Evolutionary conservation across 2,797 vertebrate species (phyloP).

Genomic region (Acipenser transmontanus): DNA sequence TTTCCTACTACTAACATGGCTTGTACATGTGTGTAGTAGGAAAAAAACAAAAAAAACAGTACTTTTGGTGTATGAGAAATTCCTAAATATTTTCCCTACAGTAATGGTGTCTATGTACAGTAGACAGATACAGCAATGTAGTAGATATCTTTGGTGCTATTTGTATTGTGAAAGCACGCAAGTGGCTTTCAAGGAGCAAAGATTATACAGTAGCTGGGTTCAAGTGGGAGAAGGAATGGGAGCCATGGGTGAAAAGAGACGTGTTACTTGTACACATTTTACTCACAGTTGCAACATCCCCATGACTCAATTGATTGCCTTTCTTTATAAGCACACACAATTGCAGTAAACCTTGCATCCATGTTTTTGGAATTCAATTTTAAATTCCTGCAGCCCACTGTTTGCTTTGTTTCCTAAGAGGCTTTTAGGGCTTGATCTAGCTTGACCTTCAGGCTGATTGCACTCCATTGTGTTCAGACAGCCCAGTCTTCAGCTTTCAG

Average conservation of each 20-base stretch:
- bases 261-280: neutral
- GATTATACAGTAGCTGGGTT: neutral
- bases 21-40: no score
- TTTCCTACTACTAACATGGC: no score
- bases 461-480: neutral
- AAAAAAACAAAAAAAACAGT: no score
- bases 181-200: slow-evolving; percentile 16
- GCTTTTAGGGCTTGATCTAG: neutral
- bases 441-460: neutral
- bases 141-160: neutral
- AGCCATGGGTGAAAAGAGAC: neutral
- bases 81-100: no score
- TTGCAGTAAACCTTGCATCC: neutral
- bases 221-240: no score
- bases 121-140: no score
- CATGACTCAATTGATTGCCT: neutral
- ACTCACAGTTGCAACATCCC: neutral
- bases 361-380: neutral
- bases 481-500: neutral
- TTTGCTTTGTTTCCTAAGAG: neutral
- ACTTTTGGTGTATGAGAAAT: no score
- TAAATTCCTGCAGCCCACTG: neutral
- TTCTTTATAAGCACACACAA: neutral
- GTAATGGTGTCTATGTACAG: no score
- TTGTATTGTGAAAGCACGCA: neutral